Percentiles rank a stretch among this genome's conserved stretches.
Conservation (phyloP, 2,113 vertebrate genomes). For the Vimba vimba region DNA sequence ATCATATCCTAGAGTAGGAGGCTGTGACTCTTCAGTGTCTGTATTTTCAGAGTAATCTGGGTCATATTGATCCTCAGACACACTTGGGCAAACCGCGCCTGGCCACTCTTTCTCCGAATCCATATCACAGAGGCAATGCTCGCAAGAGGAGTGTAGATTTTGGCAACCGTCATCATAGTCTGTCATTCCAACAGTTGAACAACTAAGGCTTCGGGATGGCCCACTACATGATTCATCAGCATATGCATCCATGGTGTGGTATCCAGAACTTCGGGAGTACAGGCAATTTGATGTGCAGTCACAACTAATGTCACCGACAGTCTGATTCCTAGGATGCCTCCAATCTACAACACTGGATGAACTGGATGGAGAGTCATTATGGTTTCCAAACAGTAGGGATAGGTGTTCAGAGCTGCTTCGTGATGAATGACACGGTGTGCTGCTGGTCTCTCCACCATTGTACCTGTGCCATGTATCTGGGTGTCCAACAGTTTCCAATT, state of each 20-base stretch:
- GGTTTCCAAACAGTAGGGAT: slow-evolving; percentile 72
- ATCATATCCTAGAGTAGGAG: slow-evolving; percentile 79
- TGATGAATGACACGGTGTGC: slow-evolving; percentile 70
- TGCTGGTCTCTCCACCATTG: slow-evolving; percentile 68
- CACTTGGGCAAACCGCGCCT: slow-evolving; percentile 57
- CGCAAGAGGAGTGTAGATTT: slow-evolving; percentile 64
- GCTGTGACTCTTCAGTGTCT: slow-evolving; percentile 63
- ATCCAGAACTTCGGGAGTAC: slow-evolving; percentile 74
- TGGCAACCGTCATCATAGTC: slow-evolving; percentile 70
- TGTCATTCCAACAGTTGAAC: slow-evolving; percentile 72
- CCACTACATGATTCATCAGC: slow-evolving; percentile 65
- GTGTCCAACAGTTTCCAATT: slow-evolving; percentile 50
- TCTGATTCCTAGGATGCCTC: slow-evolving; percentile 52
- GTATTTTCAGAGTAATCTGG: slow-evolving; percentile 47
- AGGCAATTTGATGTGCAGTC: slow-evolving; percentile 70
- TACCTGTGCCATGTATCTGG: slow-evolving; percentile 62
- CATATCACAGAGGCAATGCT: slow-evolving; percentile 63
- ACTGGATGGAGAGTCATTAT: slow-evolving; percentile 67
- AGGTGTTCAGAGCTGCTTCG: slow-evolving; percentile 76
- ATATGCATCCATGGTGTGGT: slow-evolving; percentile 70
- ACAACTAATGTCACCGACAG: slow-evolving; percentile 60
- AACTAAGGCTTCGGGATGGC: slow-evolving; percentile 73
- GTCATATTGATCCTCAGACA: slow-evolving; percentile 53
- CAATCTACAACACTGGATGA: slow-evolving; percentile 66
- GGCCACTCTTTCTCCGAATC: slow-evolving; percentile 68